Percentiles rank a stretch among this genome's conserved stretches.
Conservation (phyloP, 2,113 vertebrate genomes). For the Leiothrix lutea region DNA sequence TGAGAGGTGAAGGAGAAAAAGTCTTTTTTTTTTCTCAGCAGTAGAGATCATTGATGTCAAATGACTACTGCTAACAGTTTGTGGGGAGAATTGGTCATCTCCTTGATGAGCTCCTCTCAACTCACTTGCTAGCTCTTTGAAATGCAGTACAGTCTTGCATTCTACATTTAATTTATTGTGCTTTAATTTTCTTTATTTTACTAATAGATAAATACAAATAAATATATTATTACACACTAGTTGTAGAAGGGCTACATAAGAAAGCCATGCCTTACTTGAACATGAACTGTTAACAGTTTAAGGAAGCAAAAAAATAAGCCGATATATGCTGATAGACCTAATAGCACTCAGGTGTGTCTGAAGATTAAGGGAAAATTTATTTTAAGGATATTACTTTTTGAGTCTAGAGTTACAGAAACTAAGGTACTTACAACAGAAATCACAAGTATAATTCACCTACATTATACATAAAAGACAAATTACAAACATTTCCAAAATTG, state of each 20-base stretch:
- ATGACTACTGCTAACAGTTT: conserved; percentile 1
- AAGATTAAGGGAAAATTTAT: neutral
- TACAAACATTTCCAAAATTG: neutral
- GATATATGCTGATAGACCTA: neutral
- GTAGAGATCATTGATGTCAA: conserved; percentile 36
- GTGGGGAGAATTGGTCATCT: neutral
- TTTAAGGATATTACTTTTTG: neutral
- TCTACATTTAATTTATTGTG: neutral
- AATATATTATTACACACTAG: neutral
- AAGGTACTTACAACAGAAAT: neutral
- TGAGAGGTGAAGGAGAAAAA: neutral
- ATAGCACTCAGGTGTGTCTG: neutral
- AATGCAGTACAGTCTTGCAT: neutral
- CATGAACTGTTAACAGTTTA: neutral
- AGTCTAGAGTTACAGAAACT: neutral
- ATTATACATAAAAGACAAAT: neutral
- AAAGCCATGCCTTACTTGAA: neutral
- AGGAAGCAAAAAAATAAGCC: neutral
- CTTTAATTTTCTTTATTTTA: conserved; percentile 36
- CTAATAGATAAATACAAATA: neutral
- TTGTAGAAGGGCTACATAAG: neutral
- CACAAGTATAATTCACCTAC: neutral
- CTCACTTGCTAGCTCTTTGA: neutral
- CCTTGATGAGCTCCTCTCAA: neutral
- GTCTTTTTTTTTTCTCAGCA: neutral